Evolutionary conservation across 2,888 invertebrate species (phyloP).

Genomic region (Nomada fucata): DNA sequence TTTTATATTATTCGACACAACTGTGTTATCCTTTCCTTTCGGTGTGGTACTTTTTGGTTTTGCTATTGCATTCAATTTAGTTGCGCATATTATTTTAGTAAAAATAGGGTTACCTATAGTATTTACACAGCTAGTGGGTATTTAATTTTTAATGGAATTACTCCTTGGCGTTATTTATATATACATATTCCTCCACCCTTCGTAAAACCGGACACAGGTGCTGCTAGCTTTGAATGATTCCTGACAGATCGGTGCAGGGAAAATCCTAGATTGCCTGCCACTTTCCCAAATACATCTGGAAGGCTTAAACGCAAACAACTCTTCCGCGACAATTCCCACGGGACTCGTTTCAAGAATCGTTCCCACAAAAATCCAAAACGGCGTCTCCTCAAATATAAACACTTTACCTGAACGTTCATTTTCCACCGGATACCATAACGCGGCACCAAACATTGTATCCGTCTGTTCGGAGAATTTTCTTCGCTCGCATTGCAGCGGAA

Average conservation of each 20-base stretch:
- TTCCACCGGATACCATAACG: background rate
- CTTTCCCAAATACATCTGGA: constrained; percentile 55
- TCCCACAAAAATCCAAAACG: background rate
- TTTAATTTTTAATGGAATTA: too few relatives aligned
- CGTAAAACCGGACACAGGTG: constrained; percentile 52
- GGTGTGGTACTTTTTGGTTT: too few relatives aligned
- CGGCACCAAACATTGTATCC: too few relatives aligned
- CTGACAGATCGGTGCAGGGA: constrained; percentile 25
- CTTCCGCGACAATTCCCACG: constrained; percentile 60
- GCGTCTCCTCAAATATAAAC: background rate
- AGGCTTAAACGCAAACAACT: constrained; percentile 55
- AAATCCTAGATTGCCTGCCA: constrained; percentile 28
- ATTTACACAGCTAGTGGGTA: too few relatives aligned
- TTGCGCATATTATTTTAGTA: too few relatives aligned
- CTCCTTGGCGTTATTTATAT: too few relatives aligned
- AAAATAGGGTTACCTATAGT: too few relatives aligned
- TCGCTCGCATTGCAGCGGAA: too few relatives aligned
- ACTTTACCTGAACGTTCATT: background rate
- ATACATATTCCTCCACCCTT: background rate
- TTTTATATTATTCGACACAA: too few relatives aligned
- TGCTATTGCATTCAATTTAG: too few relatives aligned
- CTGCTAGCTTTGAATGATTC: constrained; percentile 37
- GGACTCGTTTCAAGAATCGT: constrained; percentile 33
- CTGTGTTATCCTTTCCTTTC: too few relatives aligned
- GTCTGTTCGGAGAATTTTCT: too few relatives aligned